Conservation (phyloP, 2,113 vertebrate genomes). For the Python bivittatus region DNA sequence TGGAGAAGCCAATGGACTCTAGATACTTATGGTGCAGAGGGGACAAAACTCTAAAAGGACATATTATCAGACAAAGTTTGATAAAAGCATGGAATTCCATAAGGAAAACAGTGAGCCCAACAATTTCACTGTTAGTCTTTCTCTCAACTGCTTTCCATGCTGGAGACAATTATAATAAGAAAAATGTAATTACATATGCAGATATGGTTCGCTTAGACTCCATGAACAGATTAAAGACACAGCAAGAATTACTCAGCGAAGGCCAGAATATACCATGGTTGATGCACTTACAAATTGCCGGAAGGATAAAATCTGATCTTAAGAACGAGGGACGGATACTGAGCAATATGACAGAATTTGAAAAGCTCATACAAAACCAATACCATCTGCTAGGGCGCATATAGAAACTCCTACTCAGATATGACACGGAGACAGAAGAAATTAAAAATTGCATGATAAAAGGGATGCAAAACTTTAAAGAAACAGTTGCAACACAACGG, state of each 20-base stretch:
- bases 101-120: not conserved
- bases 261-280: not conserved
- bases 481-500: no score
- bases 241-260: not conserved
- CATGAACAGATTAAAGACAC: not conserved
- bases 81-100: not conserved
- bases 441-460: no score
- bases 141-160: not conserved
- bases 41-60: not conserved
- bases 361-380: not conserved
- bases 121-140: not conserved
- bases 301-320: not conserved
- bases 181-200: not conserved
- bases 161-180: not conserved
- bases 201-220: not conserved
- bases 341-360: not conserved
- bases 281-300: not conserved
- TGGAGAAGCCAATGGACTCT: not conserved
- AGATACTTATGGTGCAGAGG: not conserved
- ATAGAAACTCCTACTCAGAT: no score
- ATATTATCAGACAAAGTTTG: not conserved
- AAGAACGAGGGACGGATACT: not conserved
- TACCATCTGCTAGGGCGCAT: no score
- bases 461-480: no score
- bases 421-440: no score